phyloP scores from a whole-genome alignment of 2,113 vertebrate genomes.

The Todiramphus chloris region DNA sequence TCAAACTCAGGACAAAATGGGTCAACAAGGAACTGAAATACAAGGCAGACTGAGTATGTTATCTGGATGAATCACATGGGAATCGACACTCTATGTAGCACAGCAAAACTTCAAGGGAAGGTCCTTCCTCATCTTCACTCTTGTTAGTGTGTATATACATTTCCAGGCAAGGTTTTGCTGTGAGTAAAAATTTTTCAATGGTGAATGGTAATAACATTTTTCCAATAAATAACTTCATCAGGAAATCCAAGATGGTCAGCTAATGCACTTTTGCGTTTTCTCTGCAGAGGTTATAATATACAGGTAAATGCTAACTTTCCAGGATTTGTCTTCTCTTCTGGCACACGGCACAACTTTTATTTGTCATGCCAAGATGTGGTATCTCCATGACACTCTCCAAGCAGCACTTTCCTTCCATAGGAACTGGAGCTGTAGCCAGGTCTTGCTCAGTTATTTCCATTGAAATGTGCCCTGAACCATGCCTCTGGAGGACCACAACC shows the following conservation, averaged over 20 bases:
- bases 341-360: not conserved
- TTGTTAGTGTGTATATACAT: not conserved
- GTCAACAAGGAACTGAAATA: not conserved
- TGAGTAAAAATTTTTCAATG: not conserved
- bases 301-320: not conserved
- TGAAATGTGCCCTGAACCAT: not conserved
- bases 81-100: not conserved
- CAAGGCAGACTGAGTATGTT: not conserved
- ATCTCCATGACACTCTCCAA: not conserved
- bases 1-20: not conserved
- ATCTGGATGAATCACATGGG: rapidly evolving
- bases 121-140: not conserved
- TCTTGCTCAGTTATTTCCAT: not conserved
- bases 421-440: not conserved
- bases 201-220: not conserved
- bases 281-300: not conserved
- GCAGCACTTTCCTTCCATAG: not conserved
- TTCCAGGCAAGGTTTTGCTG: not conserved
- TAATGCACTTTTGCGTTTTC: not conserved
- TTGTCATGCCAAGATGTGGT: not conserved
- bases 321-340: not conserved
- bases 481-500: not conserved
- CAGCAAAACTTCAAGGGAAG: not conserved
- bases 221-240: not conserved
- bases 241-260: not conserved